These are phyloP conservation scores for Halcyon senegalensis DNA, from an alignment of 2,113 vertebrate genomes.

Conservation along the genomic window DNA sequence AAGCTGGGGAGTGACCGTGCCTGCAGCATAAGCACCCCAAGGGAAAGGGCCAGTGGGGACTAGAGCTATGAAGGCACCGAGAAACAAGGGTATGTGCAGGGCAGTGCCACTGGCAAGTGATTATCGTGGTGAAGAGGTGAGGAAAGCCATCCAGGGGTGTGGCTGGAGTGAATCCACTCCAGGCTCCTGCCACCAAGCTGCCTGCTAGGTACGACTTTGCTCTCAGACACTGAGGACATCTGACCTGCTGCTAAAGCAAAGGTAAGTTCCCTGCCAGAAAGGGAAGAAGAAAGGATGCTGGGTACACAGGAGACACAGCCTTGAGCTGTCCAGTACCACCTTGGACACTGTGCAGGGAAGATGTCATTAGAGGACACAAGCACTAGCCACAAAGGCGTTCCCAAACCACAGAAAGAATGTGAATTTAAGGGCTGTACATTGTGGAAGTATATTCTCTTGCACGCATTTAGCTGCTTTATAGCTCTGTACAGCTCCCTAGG, in stretches of 20 bases:
- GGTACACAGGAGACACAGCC: neutral
- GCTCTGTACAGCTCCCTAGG: slow-evolving; percentile 49
- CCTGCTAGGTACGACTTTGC: neutral
- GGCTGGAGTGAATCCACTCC: neutral
- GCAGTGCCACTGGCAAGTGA: neutral
- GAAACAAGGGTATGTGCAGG: neutral
- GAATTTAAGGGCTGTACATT: neutral
- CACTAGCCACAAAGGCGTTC: neutral
- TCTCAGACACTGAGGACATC: neutral
- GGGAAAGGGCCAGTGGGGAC: neutral
- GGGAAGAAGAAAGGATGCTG: neutral
- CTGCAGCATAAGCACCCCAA: neutral
- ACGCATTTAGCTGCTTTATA: neutral
- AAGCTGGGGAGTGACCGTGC: neutral
- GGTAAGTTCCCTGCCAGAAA: neutral
- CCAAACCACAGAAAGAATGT: neutral
- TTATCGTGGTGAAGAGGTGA: neutral
- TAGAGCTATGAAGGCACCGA: neutral
- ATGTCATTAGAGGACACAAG: neutral
- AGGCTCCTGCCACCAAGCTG: neutral
- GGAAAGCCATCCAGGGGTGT: neutral
- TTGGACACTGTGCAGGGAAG: neutral
- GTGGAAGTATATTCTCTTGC: neutral
- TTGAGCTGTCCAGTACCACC: neutral
- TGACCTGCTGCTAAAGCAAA: neutral